Conservation (phyloP, 1,140 invertebrate genomes). For the Chironomus tepperi region DNA sequence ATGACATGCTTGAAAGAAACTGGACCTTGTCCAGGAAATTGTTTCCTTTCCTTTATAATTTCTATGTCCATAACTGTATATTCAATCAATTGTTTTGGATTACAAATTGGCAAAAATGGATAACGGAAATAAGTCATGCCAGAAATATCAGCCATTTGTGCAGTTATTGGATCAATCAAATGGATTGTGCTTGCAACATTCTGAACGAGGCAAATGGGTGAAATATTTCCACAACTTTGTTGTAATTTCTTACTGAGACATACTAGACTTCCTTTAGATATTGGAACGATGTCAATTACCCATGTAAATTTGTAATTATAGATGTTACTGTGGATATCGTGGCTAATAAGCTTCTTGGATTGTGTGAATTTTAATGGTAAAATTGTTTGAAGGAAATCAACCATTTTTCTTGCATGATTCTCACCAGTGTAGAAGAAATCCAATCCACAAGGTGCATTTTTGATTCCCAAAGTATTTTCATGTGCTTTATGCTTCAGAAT, state of each 20-base stretch:
- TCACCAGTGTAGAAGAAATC: conserved; percentile 93
- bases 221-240: conserved; percentile 85
- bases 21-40: conserved; percentile 76
- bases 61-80: conserved; percentile 95
- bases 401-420: conserved; percentile 86
- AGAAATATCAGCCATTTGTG: conserved; percentile 84
- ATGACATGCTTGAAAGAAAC: conserved; percentile 82
- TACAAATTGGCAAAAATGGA: conserved; percentile 79
- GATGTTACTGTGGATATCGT: conserved; percentile 93
- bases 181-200: conserved; percentile 84
- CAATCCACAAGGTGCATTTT: conserved; percentile 87
- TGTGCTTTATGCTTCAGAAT: conserved; percentile 94
- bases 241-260: conserved; percentile 84
- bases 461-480: conserved; percentile 85
- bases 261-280: conserved; percentile 94
- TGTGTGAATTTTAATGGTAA: conserved; percentile 79
- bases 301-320: conserved; percentile 95
- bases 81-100: conserved; percentile 84
- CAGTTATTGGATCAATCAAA: conserved; percentile 86
- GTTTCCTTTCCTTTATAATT: conserved; percentile 65
- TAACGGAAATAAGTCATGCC: conserved; percentile 74
- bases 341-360: conserved; percentile 93
- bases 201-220: conserved; percentile 79
- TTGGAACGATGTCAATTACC: conserved; percentile 91
- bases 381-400: conserved; percentile 83